Conservation (phyloP, 2,113 vertebrate genomes). For the Lepus europaeus region DNA sequence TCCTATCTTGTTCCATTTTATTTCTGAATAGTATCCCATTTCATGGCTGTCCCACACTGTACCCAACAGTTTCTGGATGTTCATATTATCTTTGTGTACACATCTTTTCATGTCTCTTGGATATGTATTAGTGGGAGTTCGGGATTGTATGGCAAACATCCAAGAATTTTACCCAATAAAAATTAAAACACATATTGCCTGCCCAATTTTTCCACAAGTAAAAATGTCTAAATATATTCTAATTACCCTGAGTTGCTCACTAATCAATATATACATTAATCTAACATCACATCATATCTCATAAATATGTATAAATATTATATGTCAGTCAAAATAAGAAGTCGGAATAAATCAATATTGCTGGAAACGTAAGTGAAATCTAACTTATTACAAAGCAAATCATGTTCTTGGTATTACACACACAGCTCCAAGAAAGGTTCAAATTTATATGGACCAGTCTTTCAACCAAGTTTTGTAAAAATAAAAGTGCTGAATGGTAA, state of each 20-base stretch:
- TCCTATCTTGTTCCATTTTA: neutral
- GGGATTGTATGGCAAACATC: neutral
- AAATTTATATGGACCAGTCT: neutral
- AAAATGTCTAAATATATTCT: neutral
- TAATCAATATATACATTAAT: too few species aligned
- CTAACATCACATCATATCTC: too few species aligned
- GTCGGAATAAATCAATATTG: neutral
- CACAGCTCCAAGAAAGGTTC: neutral
- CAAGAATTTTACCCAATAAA: neutral
- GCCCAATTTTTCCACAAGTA: neutral
- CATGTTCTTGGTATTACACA: neutral
- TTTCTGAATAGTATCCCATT: neutral
- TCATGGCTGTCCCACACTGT: rapidly evolving
- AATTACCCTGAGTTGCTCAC: too few species aligned
- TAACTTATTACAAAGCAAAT: neutral
- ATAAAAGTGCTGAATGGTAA: neutral
- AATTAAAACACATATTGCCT: neutral
- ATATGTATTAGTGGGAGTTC: neutral
- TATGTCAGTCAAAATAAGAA: too few species aligned
- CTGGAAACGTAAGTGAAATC: neutral
- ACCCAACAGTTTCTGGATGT: neutral
- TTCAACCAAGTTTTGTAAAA: neutral
- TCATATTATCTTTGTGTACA: neutral
- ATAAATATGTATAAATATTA: too few species aligned
- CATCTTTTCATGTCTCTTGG: neutral